Evolutionary conservation across 92 coral and sea anemone species (phyloP), one percentile per base, ranked within the genome.

Genomic region (Galaxea fascicularis): DNA sequence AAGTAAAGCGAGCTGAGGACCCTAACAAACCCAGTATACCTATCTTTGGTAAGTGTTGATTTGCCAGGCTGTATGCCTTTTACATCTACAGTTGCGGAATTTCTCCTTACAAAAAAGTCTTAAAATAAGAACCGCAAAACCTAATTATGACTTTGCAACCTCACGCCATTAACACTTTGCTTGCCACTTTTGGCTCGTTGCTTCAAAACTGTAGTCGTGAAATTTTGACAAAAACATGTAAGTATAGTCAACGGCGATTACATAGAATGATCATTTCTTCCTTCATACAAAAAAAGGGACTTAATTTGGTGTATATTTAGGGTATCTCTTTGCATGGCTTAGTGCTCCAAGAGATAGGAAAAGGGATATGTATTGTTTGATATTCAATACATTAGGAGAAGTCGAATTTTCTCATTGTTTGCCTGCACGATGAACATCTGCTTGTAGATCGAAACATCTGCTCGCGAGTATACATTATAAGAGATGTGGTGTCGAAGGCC

Each of bases 1-100:
- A 97, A 91, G 98, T 97, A 8, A 86, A 92, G 74, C 89, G 92
- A 21, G 98, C 98, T 15, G 95, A 91, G 20, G 99, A 97, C 81
- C 94, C 90, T 13, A 74, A 86, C 45, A 97, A 94, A 67, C 94
- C 98, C 12, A 90, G 94, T 22, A 97, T 97, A 46, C 99, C 99
- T 57, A 91, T 97, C 63, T 94, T 97, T 81, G 99, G 99, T 97
- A 72, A 87, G 93, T 73, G 4, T 31, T 67, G 14, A 1, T 10
- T 41, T 13, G 12, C 16, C 21, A 18, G 16, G 22, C 73, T 27
- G 59, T 60, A 51, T 27, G 9, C 17, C 39, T 0, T 6, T 71
- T 59, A 52, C 31, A 1, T 16, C 44, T 9, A 18, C 27, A 41
- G 28, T 24, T 17, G 76, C n/a, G 25, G 8, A 27, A 53, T 65